Percentiles rank a stretch among this genome's conserved stretches.
Evolutionary conservation across 2,888 invertebrate species (phyloP).

Genomic region (Acanthosepion esculentum): DNA sequence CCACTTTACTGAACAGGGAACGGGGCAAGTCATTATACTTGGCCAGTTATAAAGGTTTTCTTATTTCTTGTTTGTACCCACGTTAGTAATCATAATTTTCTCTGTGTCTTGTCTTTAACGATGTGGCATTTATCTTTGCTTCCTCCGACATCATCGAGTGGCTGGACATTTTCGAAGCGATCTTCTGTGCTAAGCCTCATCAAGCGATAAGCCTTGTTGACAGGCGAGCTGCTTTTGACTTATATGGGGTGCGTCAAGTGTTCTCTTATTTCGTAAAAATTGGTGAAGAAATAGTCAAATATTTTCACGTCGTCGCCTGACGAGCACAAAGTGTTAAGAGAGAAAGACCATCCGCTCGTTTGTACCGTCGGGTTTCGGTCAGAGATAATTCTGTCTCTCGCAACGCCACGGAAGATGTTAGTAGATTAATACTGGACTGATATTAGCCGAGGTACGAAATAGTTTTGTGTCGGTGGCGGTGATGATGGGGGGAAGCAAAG

Average conservation of each 20-base stretch:
- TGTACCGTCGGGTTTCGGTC: not conserved
- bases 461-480: no score
- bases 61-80: not conserved
- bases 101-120: not conserved
- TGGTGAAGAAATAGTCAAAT: not conserved
- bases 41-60: not conserved
- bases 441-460: no score
- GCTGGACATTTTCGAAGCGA: not conserved
- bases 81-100: not conserved
- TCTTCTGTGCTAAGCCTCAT: not conserved
- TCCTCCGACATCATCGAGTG: not conserved
- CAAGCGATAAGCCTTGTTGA: slow-evolving; percentile 4
- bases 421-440: no score
- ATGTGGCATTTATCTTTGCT: not conserved
- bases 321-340: not conserved
- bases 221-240: not conserved
- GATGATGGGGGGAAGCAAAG: no score
- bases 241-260: not conserved
- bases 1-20: no score
- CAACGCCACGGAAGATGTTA: no score
- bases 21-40: no score
- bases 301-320: not conserved
- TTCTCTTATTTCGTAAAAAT: not conserved
- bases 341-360: not conserved
- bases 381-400: not conserved